Evolutionary conservation across 1,140 invertebrate species (phyloP), one percentile per base, ranked within the genome.

Genomic region (Drosophila insularis): DNA sequence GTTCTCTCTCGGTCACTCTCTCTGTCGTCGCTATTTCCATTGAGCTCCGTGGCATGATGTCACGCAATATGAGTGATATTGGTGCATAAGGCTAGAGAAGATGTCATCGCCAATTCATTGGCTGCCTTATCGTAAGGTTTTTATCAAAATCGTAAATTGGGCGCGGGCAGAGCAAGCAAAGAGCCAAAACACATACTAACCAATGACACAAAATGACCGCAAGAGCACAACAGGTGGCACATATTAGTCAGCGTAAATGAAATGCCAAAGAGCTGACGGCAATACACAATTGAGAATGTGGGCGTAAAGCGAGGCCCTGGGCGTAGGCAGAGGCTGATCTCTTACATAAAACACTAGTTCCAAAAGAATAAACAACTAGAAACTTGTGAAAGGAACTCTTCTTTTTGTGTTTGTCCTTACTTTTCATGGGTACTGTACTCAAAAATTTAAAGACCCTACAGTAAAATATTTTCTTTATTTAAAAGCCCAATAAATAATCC

Each of bases 11-110:
- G 19, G 21, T 0, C 27, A 61, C 27, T 43, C 35, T 64, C 59
- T 40, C 23, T n/a, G n/a, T n/a, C n/a, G n/a, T 39, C 17, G 27
- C n/a, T 63, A 58, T 46, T 46, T 60, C 54, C 89, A 89, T 89
- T 87, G 69, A 87, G 62, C 72, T 74, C 27, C 68, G 39, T 64
- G 53, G 63, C 65, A 89, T 87, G 82, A 87, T 87, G 82, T 87
- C 84, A 87, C 75, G 50, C 59, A 13, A 37, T 62, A 31, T 53
- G 68, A 64, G 63, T 75, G 27, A 27, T 75, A 75, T 68, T 65
- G 14, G 50, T 59, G 61, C 63, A 60, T 17, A 68, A 27, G 23
- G 10, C 14, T 19, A 39, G 31, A 46, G 63, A 78, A 72, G 55
- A 40, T 59, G 17, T 5, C 46, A 21, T 62, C 35, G 35, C 35